Evolutionary conservation across 1,140 invertebrate genomes (phyloP), one percentile per base, ranked within the genome.

Genomic region (Papilio xuthus): DNA sequence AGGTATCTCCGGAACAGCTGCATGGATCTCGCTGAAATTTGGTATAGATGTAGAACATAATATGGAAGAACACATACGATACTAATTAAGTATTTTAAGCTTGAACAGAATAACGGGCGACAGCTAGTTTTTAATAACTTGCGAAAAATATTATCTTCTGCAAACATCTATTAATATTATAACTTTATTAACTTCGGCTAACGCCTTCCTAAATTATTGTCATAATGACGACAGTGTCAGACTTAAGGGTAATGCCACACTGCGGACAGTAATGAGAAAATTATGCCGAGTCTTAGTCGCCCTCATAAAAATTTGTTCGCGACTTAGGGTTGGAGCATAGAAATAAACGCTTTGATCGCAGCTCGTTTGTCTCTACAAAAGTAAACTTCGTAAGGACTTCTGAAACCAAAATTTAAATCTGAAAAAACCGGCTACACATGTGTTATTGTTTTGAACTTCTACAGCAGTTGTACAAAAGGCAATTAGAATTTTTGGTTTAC

Each of bases 241-340:
- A 85, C 83, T 88, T 88, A 88, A 83, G 83, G 78, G 83, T 84
- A 87, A 86, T 83, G 76, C 83, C 83, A 79, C 78, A 81, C 80
- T 80, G 74, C 69, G 76, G 78, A 80, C 47, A 50, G 84, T 92
- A 91, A 93, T 91, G 91, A 91, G 86, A 89, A 93, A 92, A 93
- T 93, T 93, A 93, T 93, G 83, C 91, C 79, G 81, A 85, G 90
- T 80, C 90, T 92, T 92, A 92, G 84, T 85, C 81, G 82, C 89
- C 85, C 87, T 90, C 90, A 90, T 90, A 93, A 93, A 93, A 93
- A 93, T 92, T 92, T 92, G 90, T 90, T 89, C 89, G 32, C 72
- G 63, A 41, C 80, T 80, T 85, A 84, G 90, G 90, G 89, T 86
- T 84, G 88, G 85, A 83, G 82, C 81, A 86, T 81, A 84, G 84